Base-by-base conservation (phyloP, 2,888 invertebrate species). In the Drosophila engyochracea region DNA sequence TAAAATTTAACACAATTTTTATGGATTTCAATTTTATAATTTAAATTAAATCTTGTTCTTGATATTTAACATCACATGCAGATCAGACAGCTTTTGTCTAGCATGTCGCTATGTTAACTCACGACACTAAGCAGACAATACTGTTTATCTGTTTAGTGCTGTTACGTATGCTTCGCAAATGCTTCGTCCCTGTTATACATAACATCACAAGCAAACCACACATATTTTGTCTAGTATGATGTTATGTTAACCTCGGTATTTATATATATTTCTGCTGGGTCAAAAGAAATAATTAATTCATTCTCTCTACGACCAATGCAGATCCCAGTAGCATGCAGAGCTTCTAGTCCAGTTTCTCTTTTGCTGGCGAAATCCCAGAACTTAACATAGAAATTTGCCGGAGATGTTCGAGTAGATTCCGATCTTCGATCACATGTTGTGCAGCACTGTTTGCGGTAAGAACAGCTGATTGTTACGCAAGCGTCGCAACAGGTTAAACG, bases 381-480 rank as follows among this genome's bases (percentile, higher is more conserved):
- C 9, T 47, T 47, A 16, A 16, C 25, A 47, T 9, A 25, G 4
- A 25, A 47, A 47, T 47, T 16, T 25, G 9, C 47, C 16, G 22
- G 16, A 9, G 7, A 47, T 47, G 16, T 16, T 22, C 12, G n/a
- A 22, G 47, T 9, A 4, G 9, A 44, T 47, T 16, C 9, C 0
- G 25, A 47, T 25, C 47, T 25, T 25, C 16, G 4, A 14, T 14
- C 4, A 22, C 7, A 25, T 16, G 30, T 28, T 41, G 9, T 57
- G 14, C 57, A 57, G n/a, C 57, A 57, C 57, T 57, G 41, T 28
- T 14, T n/a, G 14, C 16, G 16, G 9, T 47, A 39, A n/a, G n/a
- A 57, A 57, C 57, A 57, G 57, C 57, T 57, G 57, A 39, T 7
- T 30, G n/a, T 57, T 57, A 57, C 30, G 57, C 30, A 57, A 57